Base-by-base conservation (phyloP, 2,888 invertebrate genomes). In the Romanomermis culicivorax region DNA sequence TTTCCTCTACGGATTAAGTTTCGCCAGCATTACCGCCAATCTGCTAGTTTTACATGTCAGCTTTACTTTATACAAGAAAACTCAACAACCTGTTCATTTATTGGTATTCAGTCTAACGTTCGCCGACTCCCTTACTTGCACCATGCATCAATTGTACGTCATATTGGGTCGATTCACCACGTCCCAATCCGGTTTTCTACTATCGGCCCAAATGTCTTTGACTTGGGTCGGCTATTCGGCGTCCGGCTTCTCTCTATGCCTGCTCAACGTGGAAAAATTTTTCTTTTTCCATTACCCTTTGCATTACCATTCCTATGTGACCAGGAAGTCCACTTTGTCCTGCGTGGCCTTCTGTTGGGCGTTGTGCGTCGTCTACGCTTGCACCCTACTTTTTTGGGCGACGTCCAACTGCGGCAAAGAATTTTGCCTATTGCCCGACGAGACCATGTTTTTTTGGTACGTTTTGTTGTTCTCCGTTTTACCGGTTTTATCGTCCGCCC, bases 221-320 rank as follows among this genome's bases (percentile, higher is more conserved):
- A 17, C 20, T 14, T 52, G 52, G 52, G 3, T 43, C 24, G 52
- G 52, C 25, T 36, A 36, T 25, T 42, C 52, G 42, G 52, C 43
- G n/a, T 52, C 52, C 14, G 52, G 42, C 25, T 17, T 52, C 42
- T 52, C 52, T 2, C 52, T 52, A 3, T 14, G n/a, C 17, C 3
- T 52, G 43, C 27, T 52, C 17, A 52, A 52, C 43, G 4, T 52
- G 23, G 52, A 52, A n/a, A 52, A 52, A 25, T 25, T 52, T 3
- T 7, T 52, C n/a, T 52, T 24, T 43, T 52, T 52, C 27, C 20
- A 52, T 3, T 52, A 29, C 26, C 52, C 52, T 4, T 20, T 52
- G 17, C 52, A 52, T 42, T 52, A 52, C 52, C 43, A 24, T 25
- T 24, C 7, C 4, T 7, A 27, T 3, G 50, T 29, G 11, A 49